These are phyloP conservation scores for Gallinago undulata DNA, from an alignment of 2,113 vertebrate genomes.

Conservation along the genomic window DNA sequence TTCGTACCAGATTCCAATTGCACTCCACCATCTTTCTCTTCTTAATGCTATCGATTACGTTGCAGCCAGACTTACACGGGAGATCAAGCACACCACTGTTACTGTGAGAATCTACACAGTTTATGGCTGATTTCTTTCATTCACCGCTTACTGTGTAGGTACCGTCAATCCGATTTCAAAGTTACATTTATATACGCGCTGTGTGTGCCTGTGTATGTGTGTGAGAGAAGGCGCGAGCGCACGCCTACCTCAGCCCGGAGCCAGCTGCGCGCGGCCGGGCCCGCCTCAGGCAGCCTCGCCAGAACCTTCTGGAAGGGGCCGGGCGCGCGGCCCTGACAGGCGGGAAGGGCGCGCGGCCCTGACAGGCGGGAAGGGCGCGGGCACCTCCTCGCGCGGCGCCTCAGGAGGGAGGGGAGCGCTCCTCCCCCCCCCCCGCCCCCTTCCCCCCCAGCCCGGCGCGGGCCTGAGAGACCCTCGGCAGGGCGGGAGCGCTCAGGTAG, in stretches of 20 bases:
- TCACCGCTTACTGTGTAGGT: accelerated
- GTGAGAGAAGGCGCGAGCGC: accelerated
- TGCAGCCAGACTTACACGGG: not conserved
- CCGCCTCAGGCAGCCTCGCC: accelerated
- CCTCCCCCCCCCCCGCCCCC: not conserved
- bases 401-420: accelerated
- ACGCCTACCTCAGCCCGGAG: accelerated
- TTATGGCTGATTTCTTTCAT: accelerated
- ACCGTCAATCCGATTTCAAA: accelerated
- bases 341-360: no score
- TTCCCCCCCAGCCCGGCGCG: no score
- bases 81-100: accelerated
- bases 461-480: accelerated
- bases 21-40: not conserved
- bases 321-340: no score
- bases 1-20: not conserved
- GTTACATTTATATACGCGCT: accelerated
- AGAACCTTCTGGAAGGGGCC: accelerated
- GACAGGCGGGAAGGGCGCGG: no score
- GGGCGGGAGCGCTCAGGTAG: accelerated
- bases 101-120: accelerated
- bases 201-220: accelerated
- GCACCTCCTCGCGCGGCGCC: not conserved
- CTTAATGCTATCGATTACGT: not conserved
- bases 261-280: accelerated